Evolutionary conservation across 1,140 invertebrate genomes (phyloP).

Genomic region (Branchinecta lindahli): DNA sequence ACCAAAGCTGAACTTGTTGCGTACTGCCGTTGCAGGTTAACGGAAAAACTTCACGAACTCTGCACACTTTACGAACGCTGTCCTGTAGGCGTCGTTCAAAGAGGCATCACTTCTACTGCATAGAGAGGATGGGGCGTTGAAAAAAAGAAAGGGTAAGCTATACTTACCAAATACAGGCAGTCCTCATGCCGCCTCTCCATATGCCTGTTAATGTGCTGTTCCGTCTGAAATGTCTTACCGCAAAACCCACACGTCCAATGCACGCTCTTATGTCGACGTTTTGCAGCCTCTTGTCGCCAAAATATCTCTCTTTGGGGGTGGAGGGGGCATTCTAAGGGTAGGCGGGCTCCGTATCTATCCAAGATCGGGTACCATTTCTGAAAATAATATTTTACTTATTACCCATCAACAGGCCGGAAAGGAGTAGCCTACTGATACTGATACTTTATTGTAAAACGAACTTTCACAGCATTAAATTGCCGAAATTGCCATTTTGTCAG

Average conservation of each 20-base stretch:
- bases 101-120: too few species aligned
- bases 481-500: too few species aligned
- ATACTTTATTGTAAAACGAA: too few species aligned
- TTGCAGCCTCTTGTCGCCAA: slow-evolving; percentile 59
- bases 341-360: slow-evolving; percentile 58
- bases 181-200: slow-evolving; percentile 76
- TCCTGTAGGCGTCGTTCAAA: too few species aligned
- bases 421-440: too few species aligned
- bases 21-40: too few species aligned
- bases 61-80: too few species aligned
- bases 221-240: slow-evolving; percentile 79
- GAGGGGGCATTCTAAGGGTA: slow-evolving; percentile 76
- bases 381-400: slow-evolving; percentile 18
- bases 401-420: too few species aligned
- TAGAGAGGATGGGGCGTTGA: background rate
- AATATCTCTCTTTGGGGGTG: slow-evolving; percentile 72
- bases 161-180: slow-evolving; percentile 59
- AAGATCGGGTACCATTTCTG: slow-evolving; percentile 75
- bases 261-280: slow-evolving; percentile 59
- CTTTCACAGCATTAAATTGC: too few species aligned
- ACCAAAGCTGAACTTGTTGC: too few species aligned
- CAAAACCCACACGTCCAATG: slow-evolving; percentile 83
- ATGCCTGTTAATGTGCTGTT: slow-evolving; percentile 70
- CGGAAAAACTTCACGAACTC: too few species aligned
- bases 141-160: background rate